Conservation (phyloP, 2,113 vertebrate genomes). For the Limnothrissa miodon region DNA sequence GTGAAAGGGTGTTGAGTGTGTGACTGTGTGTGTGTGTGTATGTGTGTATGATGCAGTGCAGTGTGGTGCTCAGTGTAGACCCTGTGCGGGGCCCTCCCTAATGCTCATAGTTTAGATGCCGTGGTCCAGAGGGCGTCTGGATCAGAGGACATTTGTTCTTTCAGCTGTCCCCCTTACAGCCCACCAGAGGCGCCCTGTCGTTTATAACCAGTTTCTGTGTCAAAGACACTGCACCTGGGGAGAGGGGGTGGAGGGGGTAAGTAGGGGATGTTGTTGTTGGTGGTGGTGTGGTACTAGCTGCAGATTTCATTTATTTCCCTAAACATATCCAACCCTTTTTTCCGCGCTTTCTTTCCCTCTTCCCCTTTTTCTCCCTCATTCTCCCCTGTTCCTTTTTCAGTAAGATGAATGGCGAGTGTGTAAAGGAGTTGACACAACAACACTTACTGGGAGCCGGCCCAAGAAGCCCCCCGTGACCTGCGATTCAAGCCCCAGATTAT, state of each 20-base stretch:
- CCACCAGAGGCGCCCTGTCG: constrained; percentile 18
- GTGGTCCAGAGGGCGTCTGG: constrained; percentile 42
- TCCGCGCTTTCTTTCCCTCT: not conserved
- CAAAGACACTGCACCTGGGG: constrained; percentile 42
- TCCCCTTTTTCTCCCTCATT: not conserved
- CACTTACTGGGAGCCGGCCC: constrained; percentile 56
- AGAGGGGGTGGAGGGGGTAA: not conserved
- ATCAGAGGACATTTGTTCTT: constrained; percentile 44
- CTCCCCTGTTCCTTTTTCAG: constrained; percentile 37
- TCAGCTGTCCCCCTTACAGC: constrained; percentile 29
- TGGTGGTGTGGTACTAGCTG: constrained; percentile 29
- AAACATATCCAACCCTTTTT: constrained; percentile 53
- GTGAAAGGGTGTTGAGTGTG: not conserved
- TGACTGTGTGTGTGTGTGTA: not conserved
- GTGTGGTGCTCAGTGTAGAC: not conserved
- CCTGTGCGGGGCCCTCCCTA: constrained; percentile 43
- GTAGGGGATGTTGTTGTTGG: not conserved
- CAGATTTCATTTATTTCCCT: constrained; percentile 58
- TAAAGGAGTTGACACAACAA: constrained; percentile 65
- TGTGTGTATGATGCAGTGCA: not conserved
- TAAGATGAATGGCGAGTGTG: constrained; percentile 64
- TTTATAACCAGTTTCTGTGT: constrained; percentile 48
- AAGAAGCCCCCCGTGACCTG: constrained; percentile 52
- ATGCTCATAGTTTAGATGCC: constrained; percentile 43
- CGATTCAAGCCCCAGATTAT: constrained; percentile 58